Conservation (phyloP, 2,797 vertebrate species). For the Natrix natrix region DNA sequence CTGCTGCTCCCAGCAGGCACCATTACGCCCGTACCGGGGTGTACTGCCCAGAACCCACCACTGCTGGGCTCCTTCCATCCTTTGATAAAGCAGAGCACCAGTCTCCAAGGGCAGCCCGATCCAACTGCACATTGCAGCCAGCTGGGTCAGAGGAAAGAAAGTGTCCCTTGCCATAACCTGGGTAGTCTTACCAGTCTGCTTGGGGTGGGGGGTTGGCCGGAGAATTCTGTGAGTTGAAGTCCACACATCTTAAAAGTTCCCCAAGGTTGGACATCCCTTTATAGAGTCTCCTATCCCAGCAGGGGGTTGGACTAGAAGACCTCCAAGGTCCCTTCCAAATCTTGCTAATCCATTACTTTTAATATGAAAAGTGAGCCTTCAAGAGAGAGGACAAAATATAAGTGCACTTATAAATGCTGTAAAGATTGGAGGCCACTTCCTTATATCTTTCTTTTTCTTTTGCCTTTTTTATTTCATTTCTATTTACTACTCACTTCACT, state of each 20-base stretch:
- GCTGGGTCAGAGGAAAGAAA: conserved; percentile 62
- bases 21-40: too few relatives aligned
- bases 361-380: background rate
- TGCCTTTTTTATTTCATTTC: background rate
- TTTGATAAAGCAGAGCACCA: accelerated
- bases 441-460: background rate
- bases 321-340: too few relatives aligned
- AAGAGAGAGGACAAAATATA: background rate
- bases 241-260: too few relatives aligned
- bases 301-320: too few relatives aligned
- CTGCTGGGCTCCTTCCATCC: background rate
- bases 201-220: background rate
- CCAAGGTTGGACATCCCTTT: too few relatives aligned
- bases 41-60: too few relatives aligned
- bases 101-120: conserved; percentile 40
- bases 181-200: background rate
- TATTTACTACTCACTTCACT: background rate
- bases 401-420: background rate
- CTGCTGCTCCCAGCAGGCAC: too few relatives aligned
- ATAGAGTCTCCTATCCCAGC: too few relatives aligned
- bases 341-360: too few relatives aligned
- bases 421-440: background rate
- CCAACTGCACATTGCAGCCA: conserved; percentile 7
- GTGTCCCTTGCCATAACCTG: conserved; percentile 25
- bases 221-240: too few relatives aligned